These are phyloP conservation scores for Capra hircus DNA, from an alignment of 2,113 vertebrate genomes.

Conservation along the genomic window DNA sequence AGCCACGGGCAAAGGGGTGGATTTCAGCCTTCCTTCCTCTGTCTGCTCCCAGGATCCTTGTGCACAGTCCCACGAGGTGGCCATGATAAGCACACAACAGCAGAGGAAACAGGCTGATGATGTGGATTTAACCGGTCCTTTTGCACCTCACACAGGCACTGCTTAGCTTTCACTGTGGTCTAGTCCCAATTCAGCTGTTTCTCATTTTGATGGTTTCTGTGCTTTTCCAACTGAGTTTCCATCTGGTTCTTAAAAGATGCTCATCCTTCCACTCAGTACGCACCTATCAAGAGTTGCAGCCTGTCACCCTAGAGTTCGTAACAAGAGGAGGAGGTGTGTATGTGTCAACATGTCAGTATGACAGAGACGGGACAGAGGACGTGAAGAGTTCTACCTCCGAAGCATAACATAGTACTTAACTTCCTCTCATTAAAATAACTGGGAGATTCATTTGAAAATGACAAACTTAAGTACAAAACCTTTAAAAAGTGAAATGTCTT, in stretches of 20 bases:
- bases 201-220: not conserved
- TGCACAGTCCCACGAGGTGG: accelerated
- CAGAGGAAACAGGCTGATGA: not conserved
- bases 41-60: not conserved
- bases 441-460: not conserved
- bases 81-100: not conserved
- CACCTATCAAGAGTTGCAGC: not conserved
- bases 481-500: not conserved
- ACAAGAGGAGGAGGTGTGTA: not conserved
- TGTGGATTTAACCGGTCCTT: not conserved
- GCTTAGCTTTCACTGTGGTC: not conserved
- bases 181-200: not conserved
- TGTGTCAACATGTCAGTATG: accelerated
- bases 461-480: not conserved
- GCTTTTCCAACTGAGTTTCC: not conserved
- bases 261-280: not conserved
- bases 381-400: not conserved
- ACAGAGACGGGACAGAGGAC: not conserved
- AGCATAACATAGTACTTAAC: not conserved
- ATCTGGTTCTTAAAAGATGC: not conserved
- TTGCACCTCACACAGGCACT: not conserved
- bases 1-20: not conserved
- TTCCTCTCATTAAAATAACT: not conserved
- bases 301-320: not conserved
- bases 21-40: not conserved